phyloP scores from a whole-genome alignment of 2,797 vertebrate species.

The Anabas testudineus region DNA sequence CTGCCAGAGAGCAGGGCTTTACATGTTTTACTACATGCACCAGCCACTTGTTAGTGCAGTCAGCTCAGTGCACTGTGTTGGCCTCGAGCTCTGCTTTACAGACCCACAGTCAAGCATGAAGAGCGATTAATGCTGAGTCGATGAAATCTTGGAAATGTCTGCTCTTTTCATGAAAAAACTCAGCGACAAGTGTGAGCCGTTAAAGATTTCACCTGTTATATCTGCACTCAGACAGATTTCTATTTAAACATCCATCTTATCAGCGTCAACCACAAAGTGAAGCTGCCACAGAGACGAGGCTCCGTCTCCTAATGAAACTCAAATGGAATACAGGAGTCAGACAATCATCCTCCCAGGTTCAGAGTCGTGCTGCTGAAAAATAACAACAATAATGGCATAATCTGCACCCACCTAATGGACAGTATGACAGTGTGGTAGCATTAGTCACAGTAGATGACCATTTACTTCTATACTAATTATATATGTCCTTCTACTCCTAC shows the following conservation, averaged over 20 bases:
- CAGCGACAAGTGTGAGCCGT: constrained; percentile 12
- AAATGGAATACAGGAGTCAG: not conserved
- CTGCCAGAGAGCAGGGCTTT: not conserved
- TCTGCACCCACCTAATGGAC: too few relatives aligned
- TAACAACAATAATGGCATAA: too few relatives aligned
- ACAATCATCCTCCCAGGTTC: not conserved
- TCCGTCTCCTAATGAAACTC: constrained; percentile 18
- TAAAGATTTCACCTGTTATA: constrained; percentile 8
- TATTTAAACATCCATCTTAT: constrained; percentile 14
- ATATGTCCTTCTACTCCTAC: too few relatives aligned
- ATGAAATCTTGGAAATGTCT: constrained; percentile 5
- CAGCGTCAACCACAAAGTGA: not conserved
- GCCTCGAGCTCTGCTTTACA: constrained; percentile 1
- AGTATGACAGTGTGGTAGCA: too few relatives aligned
- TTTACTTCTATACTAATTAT: too few relatives aligned
- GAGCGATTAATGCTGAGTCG: constrained; percentile 29
- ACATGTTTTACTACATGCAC: constrained; percentile 3
- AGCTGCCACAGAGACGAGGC: not conserved
- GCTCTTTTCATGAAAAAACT: constrained; percentile 10
- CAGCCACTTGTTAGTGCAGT: constrained; percentile 33
- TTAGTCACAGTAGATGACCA: too few relatives aligned
- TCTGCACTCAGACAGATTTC: constrained; percentile 10
- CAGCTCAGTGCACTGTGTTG: not conserved
- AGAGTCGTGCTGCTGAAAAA: too few relatives aligned
- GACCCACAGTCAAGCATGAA: not conserved